Evolutionary conservation across 2,888 invertebrate genomes (phyloP).

Genomic region (Didymodactylos carnosus): DNA sequence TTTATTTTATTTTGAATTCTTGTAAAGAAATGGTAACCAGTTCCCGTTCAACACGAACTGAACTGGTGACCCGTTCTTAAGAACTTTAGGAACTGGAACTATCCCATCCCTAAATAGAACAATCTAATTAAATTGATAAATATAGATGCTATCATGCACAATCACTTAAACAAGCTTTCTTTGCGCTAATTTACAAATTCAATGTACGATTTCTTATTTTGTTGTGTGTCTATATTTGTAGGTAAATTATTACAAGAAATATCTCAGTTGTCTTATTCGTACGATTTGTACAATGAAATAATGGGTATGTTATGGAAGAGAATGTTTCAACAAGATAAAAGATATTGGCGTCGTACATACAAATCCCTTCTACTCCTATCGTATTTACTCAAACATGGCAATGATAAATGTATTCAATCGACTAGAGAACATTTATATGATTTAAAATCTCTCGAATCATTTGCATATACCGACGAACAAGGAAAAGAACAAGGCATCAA

Average conservation of each 20-base stretch:
- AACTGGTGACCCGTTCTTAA: too few species aligned
- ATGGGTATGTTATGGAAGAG: slow-evolving; percentile 99
- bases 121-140: too few species aligned
- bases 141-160: too few species aligned
- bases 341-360: slow-evolving; percentile 88
- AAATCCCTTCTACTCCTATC: slow-evolving; percentile 81
- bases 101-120: too few species aligned
- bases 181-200: too few species aligned
- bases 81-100: too few species aligned
- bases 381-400: slow-evolving; percentile 76
- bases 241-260: slow-evolving; percentile 96
- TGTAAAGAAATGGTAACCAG: too few species aligned
- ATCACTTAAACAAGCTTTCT: too few species aligned
- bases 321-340: slow-evolving; percentile 90
- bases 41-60: too few species aligned
- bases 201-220: too few species aligned
- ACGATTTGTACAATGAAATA: slow-evolving; percentile 88
- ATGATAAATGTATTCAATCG: slow-evolving; percentile 91
- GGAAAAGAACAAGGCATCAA: slow-evolving; percentile 64
- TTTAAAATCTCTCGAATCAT: slow-evolving; percentile 76
- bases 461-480: slow-evolving; percentile 74
- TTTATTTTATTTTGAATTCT: too few species aligned
- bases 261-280: slow-evolving; percentile 85
- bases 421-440: slow-evolving; percentile 94
- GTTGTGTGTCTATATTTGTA: too few species aligned